Evolutionary conservation across 2,113 vertebrate species (phyloP).

Genomic region (Hypocryptadius cinnamomeus): DNA sequence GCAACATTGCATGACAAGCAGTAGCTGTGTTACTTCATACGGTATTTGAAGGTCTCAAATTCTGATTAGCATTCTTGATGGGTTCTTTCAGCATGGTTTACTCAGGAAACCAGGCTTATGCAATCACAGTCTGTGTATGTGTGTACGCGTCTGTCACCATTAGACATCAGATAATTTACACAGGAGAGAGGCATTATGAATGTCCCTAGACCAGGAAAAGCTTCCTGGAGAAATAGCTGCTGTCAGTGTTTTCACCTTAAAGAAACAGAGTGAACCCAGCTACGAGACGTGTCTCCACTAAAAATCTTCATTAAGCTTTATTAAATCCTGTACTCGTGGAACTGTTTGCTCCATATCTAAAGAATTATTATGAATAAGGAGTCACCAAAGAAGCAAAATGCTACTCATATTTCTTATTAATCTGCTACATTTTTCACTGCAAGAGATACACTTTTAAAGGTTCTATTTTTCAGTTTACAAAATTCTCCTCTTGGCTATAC

Average conservation of each 20-base stretch:
- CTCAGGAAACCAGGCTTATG: slow-evolving; percentile 52
- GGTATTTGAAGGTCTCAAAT: neutral
- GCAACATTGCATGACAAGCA: neutral
- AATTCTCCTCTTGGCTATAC: neutral
- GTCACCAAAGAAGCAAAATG: neutral
- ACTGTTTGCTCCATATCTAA: neutral
- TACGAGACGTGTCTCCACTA: neutral
- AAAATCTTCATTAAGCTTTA: neutral
- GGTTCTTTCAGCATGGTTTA: slow-evolving; percentile 52
- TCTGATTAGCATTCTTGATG: slow-evolving; percentile 56
- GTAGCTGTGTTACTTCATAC: neutral
- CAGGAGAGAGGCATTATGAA: slow-evolving; percentile 39
- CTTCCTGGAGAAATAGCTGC: slow-evolving; percentile 7
- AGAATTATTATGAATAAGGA: neutral
- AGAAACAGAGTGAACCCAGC: neutral
- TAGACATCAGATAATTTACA: slow-evolving; percentile 58
- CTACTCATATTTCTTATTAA: neutral
- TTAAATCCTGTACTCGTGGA: neutral
- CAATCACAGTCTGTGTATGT: slow-evolving; percentile 60
- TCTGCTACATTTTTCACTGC: neutral
- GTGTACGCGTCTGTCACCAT: slow-evolving; percentile 53
- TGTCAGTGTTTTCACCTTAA: neutral
- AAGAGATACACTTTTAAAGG: neutral
- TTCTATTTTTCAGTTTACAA: neutral
- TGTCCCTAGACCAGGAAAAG: slow-evolving; percentile 36